These are phyloP conservation scores for Thecocarcelia acutangulata DNA, from an alignment of 2,888 invertebrate genomes.

Conservation along the genomic window DNA sequence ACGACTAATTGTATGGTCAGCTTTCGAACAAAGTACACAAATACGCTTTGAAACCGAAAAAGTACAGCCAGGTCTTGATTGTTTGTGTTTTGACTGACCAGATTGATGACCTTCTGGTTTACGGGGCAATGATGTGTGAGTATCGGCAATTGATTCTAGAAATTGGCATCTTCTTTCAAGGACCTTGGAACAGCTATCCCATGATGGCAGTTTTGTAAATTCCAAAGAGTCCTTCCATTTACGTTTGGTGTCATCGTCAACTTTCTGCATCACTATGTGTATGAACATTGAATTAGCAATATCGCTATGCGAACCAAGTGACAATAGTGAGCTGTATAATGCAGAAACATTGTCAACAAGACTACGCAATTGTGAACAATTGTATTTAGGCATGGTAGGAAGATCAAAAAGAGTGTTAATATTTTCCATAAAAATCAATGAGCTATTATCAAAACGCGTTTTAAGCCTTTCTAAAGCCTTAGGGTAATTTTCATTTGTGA, in stretches of 20 bases:
- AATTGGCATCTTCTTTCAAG: slow-evolving; percentile 44
- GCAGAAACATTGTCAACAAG: slow-evolving; percentile 46
- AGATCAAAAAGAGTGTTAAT: slow-evolving; percentile 4
- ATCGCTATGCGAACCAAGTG: slow-evolving; percentile 41
- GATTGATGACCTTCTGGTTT: not conserved
- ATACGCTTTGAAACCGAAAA: slow-evolving; percentile 21
- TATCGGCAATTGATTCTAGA: slow-evolving; percentile 32
- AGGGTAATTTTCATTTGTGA: slow-evolving; percentile 51
- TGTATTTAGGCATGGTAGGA: no score
- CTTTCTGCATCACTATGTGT: slow-evolving; percentile 32
- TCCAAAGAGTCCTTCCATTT: slow-evolving; percentile 41
- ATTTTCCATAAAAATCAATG: slow-evolving; percentile 42
- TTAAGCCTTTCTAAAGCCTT: slow-evolving; percentile 50
- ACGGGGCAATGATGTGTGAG: not conserved
- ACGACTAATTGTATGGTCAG: slow-evolving; percentile 20
- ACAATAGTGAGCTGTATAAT: slow-evolving; percentile 43
- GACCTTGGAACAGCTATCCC: slow-evolving; percentile 38
- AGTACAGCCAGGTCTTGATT: not conserved
- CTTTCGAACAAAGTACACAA: slow-evolving; percentile 22
- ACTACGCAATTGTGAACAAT: slow-evolving; percentile 23
- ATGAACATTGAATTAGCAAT: slow-evolving; percentile 47
- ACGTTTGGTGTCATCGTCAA: slow-evolving; percentile 20
- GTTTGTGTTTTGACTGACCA: not conserved
- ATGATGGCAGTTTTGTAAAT: slow-evolving; percentile 24
- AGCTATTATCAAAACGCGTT: slow-evolving; percentile 21